Evolutionary conservation across 2,888 invertebrate species (phyloP), one percentile per base, ranked within the genome.

Genomic region (Neuroscelio doddi): DNA sequence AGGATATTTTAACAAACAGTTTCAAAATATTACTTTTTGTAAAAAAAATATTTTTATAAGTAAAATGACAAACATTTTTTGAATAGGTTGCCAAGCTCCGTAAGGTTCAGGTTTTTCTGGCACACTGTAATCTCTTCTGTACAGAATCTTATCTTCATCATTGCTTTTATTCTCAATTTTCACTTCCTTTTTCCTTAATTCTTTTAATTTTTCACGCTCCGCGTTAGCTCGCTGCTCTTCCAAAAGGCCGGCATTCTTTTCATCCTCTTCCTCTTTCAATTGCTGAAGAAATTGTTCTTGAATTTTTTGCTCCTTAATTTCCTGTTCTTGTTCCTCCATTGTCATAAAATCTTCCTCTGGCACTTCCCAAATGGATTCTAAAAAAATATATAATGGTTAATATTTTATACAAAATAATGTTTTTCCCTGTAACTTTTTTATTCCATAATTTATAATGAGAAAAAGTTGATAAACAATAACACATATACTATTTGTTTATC

Each of bases 361-460:
- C 5, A 89, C 85, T 66, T 91, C 90, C 93, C 93, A 94, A 1
- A 89, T 87, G 0, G 93, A 90, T 85, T 93, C 94, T 93, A 77
- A 45, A 86, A 86, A n/a, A n/a, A n/a, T n/a, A n/a, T n/a, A n/a
- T n/a, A n/a, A n/a, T n/a, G n/a, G n/a, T n/a, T n/a, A n/a, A n/a
- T n/a, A n/a, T n/a, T n/a, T n/a, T n/a, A n/a, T n/a, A n/a, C n/a
- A n/a, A n/a, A n/a, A n/a, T n/a, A n/a, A n/a, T n/a, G n/a, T n/a
- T n/a, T n/a, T n/a, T n/a, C n/a, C n/a, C n/a, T n/a, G n/a, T n/a
- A n/a, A n/a, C n/a, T n/a, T n/a, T n/a, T n/a, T n/a, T n/a, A n/a
- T n/a, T n/a, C n/a, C n/a, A n/a, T n/a, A n/a, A n/a, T n/a, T n/a
- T n/a, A n/a, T n/a, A n/a, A n/a, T n/a, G n/a, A n/a, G n/a, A n/a